Base-by-base conservation (phyloP, 2,113 vertebrate species). In the Cyprinodon variegatus region DNA sequence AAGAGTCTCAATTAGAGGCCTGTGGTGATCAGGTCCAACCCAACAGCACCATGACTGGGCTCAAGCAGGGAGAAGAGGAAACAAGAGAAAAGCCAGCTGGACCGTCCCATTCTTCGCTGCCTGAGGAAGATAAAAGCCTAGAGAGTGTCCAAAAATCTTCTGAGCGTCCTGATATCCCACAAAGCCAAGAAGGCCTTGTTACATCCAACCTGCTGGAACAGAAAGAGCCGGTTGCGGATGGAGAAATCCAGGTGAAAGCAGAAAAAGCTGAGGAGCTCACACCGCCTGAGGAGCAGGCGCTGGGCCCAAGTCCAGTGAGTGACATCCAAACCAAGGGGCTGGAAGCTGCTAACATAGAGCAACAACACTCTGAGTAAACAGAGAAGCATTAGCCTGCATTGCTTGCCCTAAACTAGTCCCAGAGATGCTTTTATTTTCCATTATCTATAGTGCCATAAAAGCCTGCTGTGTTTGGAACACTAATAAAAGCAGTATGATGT, bases 401-500 rank as follows among this genome's bases (percentile, higher is more conserved):
- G 57, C 71, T 85, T 45, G 43, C 37, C 73, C 45, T 15, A 39
- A 71, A 62, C 61, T 70, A 67, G 40, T 61, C 71, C 74, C 39
- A 11, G 11, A 39, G 41, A 75, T 22, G 70, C 78, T 29, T 69
- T 68, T 65, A 61, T 64, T 29, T 57, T 37, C 12, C 38, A 10
- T 3, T 60, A n/a, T 14, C 40, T 43, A 1, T 70, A 60, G 13
- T 68, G 20, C 43, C 3, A 15, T 36, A 6, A 41, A 67, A 70
- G 48, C 65, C 4, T 22, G 40, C 60, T 46, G 60, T 64, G 13
- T 74, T 70, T 79, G 81, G 68, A 81, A 82, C 78, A 68, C 79
- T 72, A 92, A 86, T 90, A 89, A 91, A 29, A 91, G 71, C 72
- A 71, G 50, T 8, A 75, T 70, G 65, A 71, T 83, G 11, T 59